Conservation (phyloP, 37 sponge, comb jelly and placozoan genomes). For the Petrosia ficiformis region DNA sequence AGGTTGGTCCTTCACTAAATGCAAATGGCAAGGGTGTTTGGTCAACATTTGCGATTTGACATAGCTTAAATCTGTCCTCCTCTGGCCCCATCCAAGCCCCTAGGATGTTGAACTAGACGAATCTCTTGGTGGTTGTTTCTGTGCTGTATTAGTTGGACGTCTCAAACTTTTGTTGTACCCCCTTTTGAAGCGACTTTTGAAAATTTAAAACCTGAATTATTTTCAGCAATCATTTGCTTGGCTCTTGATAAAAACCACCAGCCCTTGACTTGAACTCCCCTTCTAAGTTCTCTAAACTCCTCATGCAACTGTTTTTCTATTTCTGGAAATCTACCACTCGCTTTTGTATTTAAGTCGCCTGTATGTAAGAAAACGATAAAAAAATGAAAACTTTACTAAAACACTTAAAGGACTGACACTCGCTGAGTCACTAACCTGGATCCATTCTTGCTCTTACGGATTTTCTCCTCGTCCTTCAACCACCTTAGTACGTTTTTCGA, state of each 20-base stretch:
- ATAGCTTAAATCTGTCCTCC: constrained; percentile 3
- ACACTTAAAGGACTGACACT: neutral
- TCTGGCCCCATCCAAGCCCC: neutral
- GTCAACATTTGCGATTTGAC: constrained; percentile 14
- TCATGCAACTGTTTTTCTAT: neutral
- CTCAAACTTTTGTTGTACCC: constrained; percentile 18
- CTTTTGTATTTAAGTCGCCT: too few relatives aligned
- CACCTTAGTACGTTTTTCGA: neutral
- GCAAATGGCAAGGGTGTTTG: constrained; percentile 49
- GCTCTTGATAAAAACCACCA: constrained; percentile 2
- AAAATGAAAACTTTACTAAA: neutral
- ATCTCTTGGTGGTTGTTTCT: constrained; percentile 35
- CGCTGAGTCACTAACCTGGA: neutral
- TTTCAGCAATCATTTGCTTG: neutral
- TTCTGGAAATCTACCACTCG: neutral
- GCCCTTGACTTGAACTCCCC: constrained; percentile 2
- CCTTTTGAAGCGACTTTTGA: constrained; percentile 12
- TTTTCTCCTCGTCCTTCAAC: neutral
- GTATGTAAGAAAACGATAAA: neutral
- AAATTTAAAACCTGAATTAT: neutral
- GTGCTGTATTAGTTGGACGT: constrained; percentile 21
- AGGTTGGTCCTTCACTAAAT: constrained; percentile 27
- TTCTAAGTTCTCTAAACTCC: neutral
- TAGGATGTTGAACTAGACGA: neutral
- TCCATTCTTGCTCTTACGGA: neutral